These are phyloP conservation scores for Dasyurus viverrinus DNA, from an alignment of 2,113 vertebrate species.

Conservation along the genomic window DNA sequence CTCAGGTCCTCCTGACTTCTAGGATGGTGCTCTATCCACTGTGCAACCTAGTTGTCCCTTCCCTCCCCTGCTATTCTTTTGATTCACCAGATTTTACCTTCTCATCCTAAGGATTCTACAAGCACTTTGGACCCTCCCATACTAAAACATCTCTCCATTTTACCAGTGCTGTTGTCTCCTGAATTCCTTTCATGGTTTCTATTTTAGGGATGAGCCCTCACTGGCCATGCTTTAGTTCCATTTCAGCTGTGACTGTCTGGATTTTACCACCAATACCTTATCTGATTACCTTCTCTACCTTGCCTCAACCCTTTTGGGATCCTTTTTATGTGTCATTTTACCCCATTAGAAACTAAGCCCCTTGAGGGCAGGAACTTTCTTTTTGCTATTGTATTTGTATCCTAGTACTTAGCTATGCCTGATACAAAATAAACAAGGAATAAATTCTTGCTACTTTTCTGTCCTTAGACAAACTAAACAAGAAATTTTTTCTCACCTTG, in stretches of 20 bases:
- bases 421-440: background rate
- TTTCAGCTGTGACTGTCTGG: background rate
- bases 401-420: background rate
- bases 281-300: background rate
- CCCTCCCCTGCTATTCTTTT: rapidly evolving
- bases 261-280: background rate
- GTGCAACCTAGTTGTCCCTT: too few species aligned
- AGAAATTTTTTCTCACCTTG: conserved; percentile 75
- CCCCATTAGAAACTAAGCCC: background rate
- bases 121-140: background rate
- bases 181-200: background rate
- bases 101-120: background rate
- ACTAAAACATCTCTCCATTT: background rate
- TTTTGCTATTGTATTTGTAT: background rate
- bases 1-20: too few species aligned
- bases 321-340: background rate
- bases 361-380: background rate
- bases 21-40: too few species aligned
- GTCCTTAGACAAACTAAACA: background rate
- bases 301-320: background rate
- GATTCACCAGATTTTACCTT: rapidly evolving
- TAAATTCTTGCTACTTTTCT: background rate
- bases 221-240: background rate
- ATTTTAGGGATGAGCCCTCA: background rate
- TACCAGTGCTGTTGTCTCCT: background rate